These are phyloP conservation scores for Sandelia bainsii DNA, from an alignment of 2,797 vertebrate genomes.

Conservation along the genomic window DNA sequence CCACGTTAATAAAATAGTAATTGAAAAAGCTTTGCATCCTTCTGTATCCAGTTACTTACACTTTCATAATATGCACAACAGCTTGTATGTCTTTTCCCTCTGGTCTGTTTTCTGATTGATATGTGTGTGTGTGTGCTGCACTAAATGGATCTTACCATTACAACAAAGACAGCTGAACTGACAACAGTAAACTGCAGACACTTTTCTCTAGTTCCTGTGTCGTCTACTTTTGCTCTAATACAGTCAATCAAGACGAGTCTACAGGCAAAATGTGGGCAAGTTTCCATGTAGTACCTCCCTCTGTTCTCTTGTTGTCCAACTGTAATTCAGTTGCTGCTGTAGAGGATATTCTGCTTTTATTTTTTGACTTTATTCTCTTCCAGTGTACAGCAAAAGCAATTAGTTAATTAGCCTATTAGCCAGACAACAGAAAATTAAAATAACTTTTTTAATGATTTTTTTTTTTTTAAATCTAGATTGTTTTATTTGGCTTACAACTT, in stretches of 20 bases:
- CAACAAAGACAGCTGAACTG: conserved; percentile 73
- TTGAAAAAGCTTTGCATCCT: conserved; percentile 77
- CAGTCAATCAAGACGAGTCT: conserved; percentile 35
- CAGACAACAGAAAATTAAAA: not conserved
- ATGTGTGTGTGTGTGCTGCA: conserved; percentile 37
- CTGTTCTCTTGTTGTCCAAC: conserved; percentile 5
- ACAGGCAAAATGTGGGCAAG: conserved; percentile 35
- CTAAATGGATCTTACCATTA: conserved; percentile 66
- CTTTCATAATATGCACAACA: conserved; percentile 70
- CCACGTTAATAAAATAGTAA: conserved; percentile 81
- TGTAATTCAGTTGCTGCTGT: conserved; percentile 17
- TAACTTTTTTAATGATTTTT: no score
- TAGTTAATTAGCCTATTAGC: not conserved
- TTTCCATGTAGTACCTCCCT: conserved; percentile 28
- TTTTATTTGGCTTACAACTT: not conserved
- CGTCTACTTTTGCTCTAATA: conserved; percentile 37
- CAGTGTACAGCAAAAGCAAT: not conserved
- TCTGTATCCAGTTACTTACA: conserved; percentile 81
- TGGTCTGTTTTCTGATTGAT: conserved; percentile 58
- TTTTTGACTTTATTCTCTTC: not conserved
- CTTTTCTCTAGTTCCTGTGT: conserved; percentile 45
- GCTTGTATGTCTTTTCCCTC: conserved; percentile 65
- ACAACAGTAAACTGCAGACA: conserved; percentile 45
- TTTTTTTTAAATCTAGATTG: no score
- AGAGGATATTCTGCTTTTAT: not conserved